Evolutionary conservation across 2,888 invertebrate genomes (phyloP), one percentile per base, ranked within the genome.

Genomic region (Chalcosyrphus nemorum): DNA sequence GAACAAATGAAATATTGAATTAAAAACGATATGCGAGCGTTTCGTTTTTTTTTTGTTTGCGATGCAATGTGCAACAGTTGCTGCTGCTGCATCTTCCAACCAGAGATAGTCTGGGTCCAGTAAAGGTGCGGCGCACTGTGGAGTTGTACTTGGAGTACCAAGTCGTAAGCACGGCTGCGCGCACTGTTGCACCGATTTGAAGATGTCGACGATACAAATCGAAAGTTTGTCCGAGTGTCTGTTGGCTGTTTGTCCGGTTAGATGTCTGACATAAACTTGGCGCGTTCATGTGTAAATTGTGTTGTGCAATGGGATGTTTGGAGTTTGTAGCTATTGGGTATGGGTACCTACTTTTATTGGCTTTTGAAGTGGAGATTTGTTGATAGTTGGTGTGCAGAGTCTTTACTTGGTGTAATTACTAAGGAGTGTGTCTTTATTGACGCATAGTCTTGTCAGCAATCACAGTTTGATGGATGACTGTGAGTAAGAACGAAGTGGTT

Each of bases 1-100:
- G 85, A 54, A 56, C 71, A 66, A 71, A 85, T 85, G 81, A 85
- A 81, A 76, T 85, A 85, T 85, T 81, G 85, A 81, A 81, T 85
- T 85, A 81, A 81, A 81, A 81, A 81, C 85, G 71, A 81, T 85
- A 85, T 71, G 80, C 52, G 76, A 85, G 45, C 81, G 85, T 56
- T 80, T 84, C 75, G 80, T 75, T 24, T 72, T 43, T 9, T 38
- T 21, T 24, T 21, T 15, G n/a, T n/a, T n/a, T n/a, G n/a, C 29
- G 43, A 68, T 4, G 24, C 24, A 24, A 57, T 70, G 43, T 50
- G 75, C 24, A 50, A 29, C 29, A 29, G 47, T 32, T 27, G 17
- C 11, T 50, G 75, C 61, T 59, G 50, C 50, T 59, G 61, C 59
- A 45, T 68, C 80, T 45, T n/a, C 45, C 1, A 59, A 13, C 35